phyloP scores from a whole-genome alignment of 1,140 invertebrate species.

The Cydia strobilella region DNA sequence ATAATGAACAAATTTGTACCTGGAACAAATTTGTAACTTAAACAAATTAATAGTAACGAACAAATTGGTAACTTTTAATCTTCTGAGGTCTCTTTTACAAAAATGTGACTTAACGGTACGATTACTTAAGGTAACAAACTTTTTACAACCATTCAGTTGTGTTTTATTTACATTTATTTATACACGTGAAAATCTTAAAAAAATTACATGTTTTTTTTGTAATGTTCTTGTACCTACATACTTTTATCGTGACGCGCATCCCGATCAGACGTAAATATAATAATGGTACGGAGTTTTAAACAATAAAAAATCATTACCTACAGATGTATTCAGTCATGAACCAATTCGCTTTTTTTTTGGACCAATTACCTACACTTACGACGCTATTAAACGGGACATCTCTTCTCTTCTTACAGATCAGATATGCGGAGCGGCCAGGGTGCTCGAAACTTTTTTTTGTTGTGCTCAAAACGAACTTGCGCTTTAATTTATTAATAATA shows the following conservation, averaged over 20 bases:
- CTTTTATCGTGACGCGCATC: background rate
- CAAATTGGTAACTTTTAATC: background rate
- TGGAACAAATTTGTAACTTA: background rate
- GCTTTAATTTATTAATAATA: no score
- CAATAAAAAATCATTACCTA: no score
- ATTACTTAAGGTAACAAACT: background rate
- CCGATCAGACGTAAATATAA: constrained; percentile 36
- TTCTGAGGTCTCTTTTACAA: background rate
- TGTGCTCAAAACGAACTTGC: no score
- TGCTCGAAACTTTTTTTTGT: no score
- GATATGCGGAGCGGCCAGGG: no score
- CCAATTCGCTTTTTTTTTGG: no score
- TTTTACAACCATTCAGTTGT: background rate
- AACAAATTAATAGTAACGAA: background rate
- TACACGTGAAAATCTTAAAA: background rate
- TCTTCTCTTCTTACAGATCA: no score
- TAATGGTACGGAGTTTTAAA: background rate
- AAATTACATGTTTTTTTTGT: background rate
- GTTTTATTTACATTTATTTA: background rate
- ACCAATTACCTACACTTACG: no score
- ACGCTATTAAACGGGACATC: no score
- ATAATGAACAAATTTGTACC: background rate
- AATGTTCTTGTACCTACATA: background rate
- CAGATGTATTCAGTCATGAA: no score
- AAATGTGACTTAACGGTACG: background rate